Conservation (phyloP, 2,888 invertebrate species). For the Tenthredo amoena region DNA sequence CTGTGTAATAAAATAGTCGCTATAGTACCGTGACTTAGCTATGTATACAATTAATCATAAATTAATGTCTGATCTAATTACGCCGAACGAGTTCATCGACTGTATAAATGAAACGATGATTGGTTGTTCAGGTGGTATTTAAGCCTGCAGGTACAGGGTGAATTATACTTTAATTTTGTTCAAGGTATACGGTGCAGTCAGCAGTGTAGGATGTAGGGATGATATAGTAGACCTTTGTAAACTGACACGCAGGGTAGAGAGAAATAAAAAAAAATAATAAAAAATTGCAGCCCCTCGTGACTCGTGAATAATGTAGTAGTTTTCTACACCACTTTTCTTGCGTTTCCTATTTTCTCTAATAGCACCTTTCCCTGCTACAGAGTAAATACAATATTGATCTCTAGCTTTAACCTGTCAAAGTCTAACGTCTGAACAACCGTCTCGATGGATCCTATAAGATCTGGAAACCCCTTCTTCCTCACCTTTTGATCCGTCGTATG, state of each 20-base stretch:
- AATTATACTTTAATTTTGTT: neutral
- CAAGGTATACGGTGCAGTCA: neutral
- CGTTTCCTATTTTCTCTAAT: neutral
- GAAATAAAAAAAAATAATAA: too few relatives aligned
- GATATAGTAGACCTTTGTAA: neutral
- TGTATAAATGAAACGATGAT: neutral
- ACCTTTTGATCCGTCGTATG: neutral
- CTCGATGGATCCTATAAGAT: neutral
- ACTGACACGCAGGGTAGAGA: neutral
- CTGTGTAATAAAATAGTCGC: neutral
- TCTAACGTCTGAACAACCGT: neutral
- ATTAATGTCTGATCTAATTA: neutral
- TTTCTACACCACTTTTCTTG: neutral
- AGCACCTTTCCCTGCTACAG: neutral
- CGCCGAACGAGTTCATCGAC: slow-evolving; percentile 2
- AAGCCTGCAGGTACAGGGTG: neutral
- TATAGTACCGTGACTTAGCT: neutral
- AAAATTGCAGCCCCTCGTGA: neutral
- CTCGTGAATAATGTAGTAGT: neutral
- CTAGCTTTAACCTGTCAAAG: slow-evolving; percentile 13
- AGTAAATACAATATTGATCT: slow-evolving; percentile 41
- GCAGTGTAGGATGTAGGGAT: neutral
- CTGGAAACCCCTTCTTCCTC: neutral
- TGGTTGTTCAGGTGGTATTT: neutral
- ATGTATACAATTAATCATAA: neutral